Conservation (phyloP, 2,113 vertebrate species). For the Scomber japonicus region DNA sequence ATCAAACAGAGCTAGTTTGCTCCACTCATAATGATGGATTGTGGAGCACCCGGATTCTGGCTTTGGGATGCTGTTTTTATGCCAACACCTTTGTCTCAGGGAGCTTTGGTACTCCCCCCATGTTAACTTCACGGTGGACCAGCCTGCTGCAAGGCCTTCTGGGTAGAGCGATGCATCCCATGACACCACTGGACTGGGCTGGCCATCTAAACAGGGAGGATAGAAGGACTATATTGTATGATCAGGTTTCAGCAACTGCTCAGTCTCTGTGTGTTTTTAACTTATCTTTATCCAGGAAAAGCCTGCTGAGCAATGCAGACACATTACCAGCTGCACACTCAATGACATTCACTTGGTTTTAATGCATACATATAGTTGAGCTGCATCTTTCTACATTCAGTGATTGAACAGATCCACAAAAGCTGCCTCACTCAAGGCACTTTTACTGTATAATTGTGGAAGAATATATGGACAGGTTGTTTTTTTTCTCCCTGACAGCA, state of each 20-base stretch:
- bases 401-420: background rate
- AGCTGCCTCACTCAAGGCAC: too few species aligned
- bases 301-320: background rate
- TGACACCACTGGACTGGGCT: conserved; percentile 87
- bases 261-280: conserved; percentile 7
- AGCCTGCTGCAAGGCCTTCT: conserved; percentile 81
- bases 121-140: conserved; percentile 86
- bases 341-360: background rate
- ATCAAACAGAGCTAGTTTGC: conserved; percentile 95
- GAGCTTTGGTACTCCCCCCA: conserved; percentile 92
- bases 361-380: background rate
- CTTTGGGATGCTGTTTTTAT: conserved; percentile 88
- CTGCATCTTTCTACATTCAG: too few species aligned
- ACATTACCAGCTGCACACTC: background rate
- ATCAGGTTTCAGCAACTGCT: conserved; percentile 37
- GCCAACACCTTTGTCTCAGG: conserved; percentile 92
- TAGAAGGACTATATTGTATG: conserved; percentile 5
- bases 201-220: conserved; percentile 81
- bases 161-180: conserved; percentile 90
- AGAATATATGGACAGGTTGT: background rate
- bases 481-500: background rate
- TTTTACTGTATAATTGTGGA: too few species aligned
- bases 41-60: conserved; percentile 88
- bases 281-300: conserved; percentile 24
- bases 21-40: conserved; percentile 94